Percentiles rank a stretch among this genome's conserved stretches.
phyloP scores from a whole-genome alignment of 2,113 vertebrate species.

The Varanus komodoensis region DNA sequence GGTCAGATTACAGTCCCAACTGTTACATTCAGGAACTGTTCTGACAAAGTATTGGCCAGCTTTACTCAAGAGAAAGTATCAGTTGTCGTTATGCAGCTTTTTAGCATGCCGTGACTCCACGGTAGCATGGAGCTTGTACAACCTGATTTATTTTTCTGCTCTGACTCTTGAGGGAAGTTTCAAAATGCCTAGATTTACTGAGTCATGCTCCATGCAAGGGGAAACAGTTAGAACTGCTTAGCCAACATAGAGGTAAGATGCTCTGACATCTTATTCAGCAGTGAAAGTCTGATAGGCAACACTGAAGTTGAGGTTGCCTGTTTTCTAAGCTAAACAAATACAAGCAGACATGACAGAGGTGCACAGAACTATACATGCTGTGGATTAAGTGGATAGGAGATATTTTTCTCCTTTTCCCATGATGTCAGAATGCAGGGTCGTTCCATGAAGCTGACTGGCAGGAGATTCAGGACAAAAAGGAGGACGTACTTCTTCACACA shows the following conservation, averaged over 20 bases:
- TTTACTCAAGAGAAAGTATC: background rate
- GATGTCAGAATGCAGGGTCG: too few species aligned
- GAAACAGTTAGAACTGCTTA: background rate
- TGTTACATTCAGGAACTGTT: background rate
- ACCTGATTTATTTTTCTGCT: background rate
- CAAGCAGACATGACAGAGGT: too few species aligned
- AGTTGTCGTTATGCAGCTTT: background rate
- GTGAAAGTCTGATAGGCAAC: too few species aligned
- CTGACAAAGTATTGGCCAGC: background rate
- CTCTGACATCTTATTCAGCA: background rate
- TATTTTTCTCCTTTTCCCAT: too few species aligned
- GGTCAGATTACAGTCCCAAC: slow-evolving; percentile 52
- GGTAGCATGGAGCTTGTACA: background rate
- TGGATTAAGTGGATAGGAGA: too few species aligned
- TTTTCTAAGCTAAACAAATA: too few species aligned
- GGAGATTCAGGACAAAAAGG: too few species aligned
- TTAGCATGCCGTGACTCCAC: background rate
- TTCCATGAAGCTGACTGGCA: too few species aligned
- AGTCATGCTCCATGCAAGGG: background rate
- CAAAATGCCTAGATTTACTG: background rate
- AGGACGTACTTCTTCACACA: too few species aligned
- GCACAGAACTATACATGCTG: too few species aligned
- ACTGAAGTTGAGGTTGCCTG: background rate
- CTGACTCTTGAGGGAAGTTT: background rate
- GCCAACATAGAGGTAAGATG: background rate